A percentile compares a stretch with the other conserved stretches of the same genome.
phyloP scores from a whole-genome alignment of 1,140 invertebrate species.

The Ceratosolen fusciceps region DNA sequence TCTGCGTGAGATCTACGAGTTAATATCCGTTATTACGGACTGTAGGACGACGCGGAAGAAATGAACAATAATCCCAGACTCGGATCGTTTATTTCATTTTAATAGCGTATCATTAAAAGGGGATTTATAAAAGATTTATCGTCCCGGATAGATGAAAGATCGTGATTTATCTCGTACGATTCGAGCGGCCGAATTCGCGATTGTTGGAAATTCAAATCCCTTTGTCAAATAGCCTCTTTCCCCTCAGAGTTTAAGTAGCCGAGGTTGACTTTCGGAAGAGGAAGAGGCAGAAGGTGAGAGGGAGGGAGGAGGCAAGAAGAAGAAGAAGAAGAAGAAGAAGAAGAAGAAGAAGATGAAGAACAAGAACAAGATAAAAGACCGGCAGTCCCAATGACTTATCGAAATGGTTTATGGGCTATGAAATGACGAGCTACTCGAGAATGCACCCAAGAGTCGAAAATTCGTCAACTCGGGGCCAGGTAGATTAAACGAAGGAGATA shows the following conservation, averaged over 20 bases:
- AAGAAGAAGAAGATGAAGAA: too few relatives aligned
- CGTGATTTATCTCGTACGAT: background rate
- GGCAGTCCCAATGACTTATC: background rate
- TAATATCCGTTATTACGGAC: background rate
- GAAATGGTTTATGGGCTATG: background rate
- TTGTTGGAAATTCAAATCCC: background rate
- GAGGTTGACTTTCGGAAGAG: background rate
- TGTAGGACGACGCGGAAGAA: background rate
- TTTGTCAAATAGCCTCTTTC: too few relatives aligned
- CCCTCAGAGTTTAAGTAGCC: too few relatives aligned
- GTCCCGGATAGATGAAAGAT: background rate
- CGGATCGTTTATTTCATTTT: background rate
- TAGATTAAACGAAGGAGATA: slow-evolving; percentile 4
- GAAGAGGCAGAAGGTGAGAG: background rate
- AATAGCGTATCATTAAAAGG: background rate
- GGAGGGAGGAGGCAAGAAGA: background rate
- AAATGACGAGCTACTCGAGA: background rate
- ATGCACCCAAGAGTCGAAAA: background rate
- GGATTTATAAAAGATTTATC: background rate
- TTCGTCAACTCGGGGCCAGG: background rate
- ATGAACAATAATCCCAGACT: background rate
- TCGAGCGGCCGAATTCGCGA: too few relatives aligned
- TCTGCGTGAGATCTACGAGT: background rate
- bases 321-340: too few relatives aligned
- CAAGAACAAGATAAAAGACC: too few relatives aligned